These are phyloP conservation scores for Agrypnus murinus DNA, from an alignment of 2,888 invertebrate genomes.

Conservation along the genomic window DNA sequence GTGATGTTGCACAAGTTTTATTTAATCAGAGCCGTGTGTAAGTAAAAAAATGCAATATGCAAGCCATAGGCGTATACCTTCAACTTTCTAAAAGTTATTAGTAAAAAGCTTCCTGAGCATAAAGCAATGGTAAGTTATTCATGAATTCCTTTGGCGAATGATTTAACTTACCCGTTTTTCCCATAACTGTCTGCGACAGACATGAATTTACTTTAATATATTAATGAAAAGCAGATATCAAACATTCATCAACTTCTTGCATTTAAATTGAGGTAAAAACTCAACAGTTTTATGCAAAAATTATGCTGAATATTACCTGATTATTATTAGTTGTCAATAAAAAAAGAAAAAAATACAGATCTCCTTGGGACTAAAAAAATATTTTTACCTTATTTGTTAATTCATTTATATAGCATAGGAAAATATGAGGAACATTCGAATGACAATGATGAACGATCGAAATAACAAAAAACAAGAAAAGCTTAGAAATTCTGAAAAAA, in stretches of 20 bases:
- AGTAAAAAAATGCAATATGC: slow-evolving; percentile 29
- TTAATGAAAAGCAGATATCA: slow-evolving; percentile 57
- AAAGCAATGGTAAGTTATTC: slow-evolving; percentile 53
- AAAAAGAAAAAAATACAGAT: slow-evolving; percentile 15
- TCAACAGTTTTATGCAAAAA: slow-evolving; percentile 36
- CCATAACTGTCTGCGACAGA: slow-evolving; percentile 56
- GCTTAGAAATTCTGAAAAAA: no score
- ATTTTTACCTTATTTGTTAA: no score
- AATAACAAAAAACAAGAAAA: slow-evolving; percentile 23
- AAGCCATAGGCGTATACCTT: slow-evolving; percentile 24
- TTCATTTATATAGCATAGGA: no score
- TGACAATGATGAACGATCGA: slow-evolving; percentile 10
- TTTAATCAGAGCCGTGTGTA: slow-evolving; percentile 18
- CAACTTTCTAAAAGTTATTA: slow-evolving; percentile 52
- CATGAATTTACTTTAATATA: slow-evolving; percentile 57
- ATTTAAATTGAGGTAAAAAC: slow-evolving; percentile 46
- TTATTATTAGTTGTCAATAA: slow-evolving; percentile 36
- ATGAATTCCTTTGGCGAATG: slow-evolving; percentile 58
- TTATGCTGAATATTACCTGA: slow-evolving; percentile 35
- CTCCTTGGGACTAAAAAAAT: slow-evolving; percentile 27
- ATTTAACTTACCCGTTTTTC: slow-evolving; percentile 57
- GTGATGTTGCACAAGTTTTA: slow-evolving; percentile 18
- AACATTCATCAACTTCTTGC: slow-evolving; percentile 51
- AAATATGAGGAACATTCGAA: background rate
- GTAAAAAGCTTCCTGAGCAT: slow-evolving; percentile 40